These are phyloP conservation scores for Cavia aperea DNA, from an alignment of 2,113 vertebrate species.

Conservation along the genomic window DNA sequence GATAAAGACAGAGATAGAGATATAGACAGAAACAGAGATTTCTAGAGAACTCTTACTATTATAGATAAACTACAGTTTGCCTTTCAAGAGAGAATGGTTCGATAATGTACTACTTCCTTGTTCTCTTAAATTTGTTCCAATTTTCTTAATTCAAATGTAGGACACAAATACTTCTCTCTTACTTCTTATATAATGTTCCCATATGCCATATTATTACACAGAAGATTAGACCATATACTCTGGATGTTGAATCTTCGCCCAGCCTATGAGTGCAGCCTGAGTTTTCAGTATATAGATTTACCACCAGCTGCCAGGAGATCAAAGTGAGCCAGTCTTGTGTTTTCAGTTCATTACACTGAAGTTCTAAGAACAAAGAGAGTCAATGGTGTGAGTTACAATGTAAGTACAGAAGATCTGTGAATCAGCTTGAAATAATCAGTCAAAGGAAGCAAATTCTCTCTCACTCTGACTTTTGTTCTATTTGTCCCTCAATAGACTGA, in stretches of 20 bases:
- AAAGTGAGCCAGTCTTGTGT: too few species aligned
- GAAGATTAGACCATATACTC: neutral
- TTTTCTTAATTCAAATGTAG: neutral
- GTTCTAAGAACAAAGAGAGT: neutral
- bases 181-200: neutral
- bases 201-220: neutral
- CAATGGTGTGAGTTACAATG: neutral
- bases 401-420: too few species aligned
- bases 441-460: neutral
- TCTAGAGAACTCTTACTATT: neutral
- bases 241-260: neutral
- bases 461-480: neutral
- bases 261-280: neutral
- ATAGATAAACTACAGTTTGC: neutral
- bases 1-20: neutral
- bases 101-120: neutral
- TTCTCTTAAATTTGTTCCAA: neutral
- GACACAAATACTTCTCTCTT: neutral
- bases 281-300: too few species aligned
- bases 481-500: neutral
- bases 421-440: neutral
- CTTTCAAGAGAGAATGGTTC: neutral
- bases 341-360: neutral
- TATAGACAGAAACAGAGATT: neutral
- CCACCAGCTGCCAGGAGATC: neutral